Evolutionary conservation across 1,140 invertebrate genomes (phyloP).

Genomic region (Tetragnatha versicolor): DNA sequence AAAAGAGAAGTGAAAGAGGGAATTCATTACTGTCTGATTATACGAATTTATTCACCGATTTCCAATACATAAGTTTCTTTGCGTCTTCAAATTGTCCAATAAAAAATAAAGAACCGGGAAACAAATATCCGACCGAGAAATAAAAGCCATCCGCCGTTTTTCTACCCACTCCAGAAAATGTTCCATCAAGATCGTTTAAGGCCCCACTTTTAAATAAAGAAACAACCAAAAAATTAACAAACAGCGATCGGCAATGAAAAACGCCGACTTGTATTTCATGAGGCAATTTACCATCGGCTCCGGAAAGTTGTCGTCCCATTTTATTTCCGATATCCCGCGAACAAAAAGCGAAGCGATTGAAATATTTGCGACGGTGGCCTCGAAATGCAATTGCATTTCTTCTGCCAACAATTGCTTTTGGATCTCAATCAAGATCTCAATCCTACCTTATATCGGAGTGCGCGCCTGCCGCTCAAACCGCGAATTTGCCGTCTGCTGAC

Average conservation of each 20-base stretch:
- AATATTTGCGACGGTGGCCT: conserved; percentile 19
- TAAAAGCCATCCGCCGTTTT: too few species aligned
- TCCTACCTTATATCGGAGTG: conserved; percentile 22
- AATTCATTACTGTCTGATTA: too few species aligned
- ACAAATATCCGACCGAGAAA: too few species aligned
- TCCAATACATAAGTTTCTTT: too few species aligned
- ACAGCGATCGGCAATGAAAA: background rate
- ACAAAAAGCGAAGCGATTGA: background rate
- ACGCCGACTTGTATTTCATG: background rate
- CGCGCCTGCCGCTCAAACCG: conserved; percentile 30
- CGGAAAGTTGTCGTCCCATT: conserved; percentile 9
- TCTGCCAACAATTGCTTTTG: conserved; percentile 40
- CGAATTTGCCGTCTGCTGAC: conserved; percentile 47
- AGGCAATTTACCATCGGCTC: background rate
- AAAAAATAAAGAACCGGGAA: too few species aligned
- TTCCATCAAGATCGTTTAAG: too few species aligned
- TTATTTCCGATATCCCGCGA: conserved; percentile 28
- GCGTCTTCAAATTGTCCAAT: too few species aligned
- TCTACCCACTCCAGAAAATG: too few species aligned
- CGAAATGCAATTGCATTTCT: conserved; percentile 39
- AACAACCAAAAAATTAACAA: too few species aligned
- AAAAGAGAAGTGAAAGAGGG: too few species aligned
- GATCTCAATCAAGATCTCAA: conserved; percentile 48
- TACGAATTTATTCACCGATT: too few species aligned
- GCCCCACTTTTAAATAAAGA: too few species aligned